Base-by-base conservation (phyloP, 1,140 invertebrate genomes). In the Aleiodes sp. region DNA sequence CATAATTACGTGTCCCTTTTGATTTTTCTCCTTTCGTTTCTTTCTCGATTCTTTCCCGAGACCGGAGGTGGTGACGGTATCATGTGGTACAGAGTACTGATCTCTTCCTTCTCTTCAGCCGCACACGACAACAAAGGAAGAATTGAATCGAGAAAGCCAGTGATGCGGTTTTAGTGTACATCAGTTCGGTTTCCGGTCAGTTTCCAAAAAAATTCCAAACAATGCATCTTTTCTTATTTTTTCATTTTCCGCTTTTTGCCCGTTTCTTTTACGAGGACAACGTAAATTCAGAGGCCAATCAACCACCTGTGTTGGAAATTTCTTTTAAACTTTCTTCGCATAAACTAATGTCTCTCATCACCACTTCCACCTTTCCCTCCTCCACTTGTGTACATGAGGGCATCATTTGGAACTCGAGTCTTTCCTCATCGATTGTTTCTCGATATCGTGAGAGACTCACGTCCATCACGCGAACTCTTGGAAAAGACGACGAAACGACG, bases 1-100 rank as follows among this genome's bases (percentile, higher is more conserved):
- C 62, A 21, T 80, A 82, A 82, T 83, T 83, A 75, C 76, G 75
- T 73, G 80, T 74, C 79, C 81, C 77, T 81, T 78, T 52, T 52
- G 56, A 28, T 31, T 26, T 59, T 14, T 59, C 46, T 52, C 14
- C n/a, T 56, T 56, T 59, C n/a, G 28, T 31, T 29, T 59, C n/a
- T 28, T 19, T 24, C 4, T 29, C 29, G n/a, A 14, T 59, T 31
- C 14, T 28, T 29, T 59, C n/a, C n/a, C n/a, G 12, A 8, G 19
- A 74, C 74, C 62, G 62, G 69, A 76, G 74, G 73, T 66, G 74
- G 65, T 70, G 68, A 70, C 74, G 75, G 79, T 76, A 77, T 76
- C 80, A 80, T 81, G 75, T 81, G 79, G 79, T 73, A 75, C 61
- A 43, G 62, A 19, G 14, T 12, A 16, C 8, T 29, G 56, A 59